phyloP scores from a whole-genome alignment of 2,113 vertebrate species.

The Polypterus bichir region DNA sequence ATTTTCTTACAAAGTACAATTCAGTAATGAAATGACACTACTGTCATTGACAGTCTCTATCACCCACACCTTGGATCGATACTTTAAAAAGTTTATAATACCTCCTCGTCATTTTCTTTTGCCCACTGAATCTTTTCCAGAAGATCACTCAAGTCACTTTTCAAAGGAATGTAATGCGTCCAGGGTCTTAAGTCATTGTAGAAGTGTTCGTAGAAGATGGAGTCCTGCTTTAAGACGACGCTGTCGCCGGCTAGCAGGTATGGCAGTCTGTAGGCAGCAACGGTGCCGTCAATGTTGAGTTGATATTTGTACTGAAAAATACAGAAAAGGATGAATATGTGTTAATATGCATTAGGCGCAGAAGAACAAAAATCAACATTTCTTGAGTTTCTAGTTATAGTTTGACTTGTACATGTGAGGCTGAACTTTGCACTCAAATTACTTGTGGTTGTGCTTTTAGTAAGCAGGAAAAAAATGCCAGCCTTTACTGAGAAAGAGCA shows the following conservation, averaged over 20 bases:
- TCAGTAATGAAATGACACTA: neutral
- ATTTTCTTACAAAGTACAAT: neutral
- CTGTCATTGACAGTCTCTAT: neutral
- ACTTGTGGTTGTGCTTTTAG: no score
- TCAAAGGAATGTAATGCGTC: slow-evolving; percentile 87
- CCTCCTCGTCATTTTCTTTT: slow-evolving; percentile 80
- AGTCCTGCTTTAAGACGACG: slow-evolving; percentile 92
- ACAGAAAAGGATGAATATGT: neutral
- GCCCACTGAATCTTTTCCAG: slow-evolving; percentile 88
- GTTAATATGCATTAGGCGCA: no score
- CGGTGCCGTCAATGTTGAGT: slow-evolving; percentile 90
- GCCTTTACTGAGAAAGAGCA: no score
- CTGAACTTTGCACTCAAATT: no score
- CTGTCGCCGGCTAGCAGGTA: slow-evolving; percentile 88
- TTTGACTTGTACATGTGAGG: no score
- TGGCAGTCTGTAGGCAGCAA: slow-evolving; percentile 86
- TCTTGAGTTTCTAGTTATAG: no score
- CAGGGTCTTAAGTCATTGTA: slow-evolving; percentile 78
- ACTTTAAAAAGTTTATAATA: slow-evolving; percentile 26
- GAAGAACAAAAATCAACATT: no score
- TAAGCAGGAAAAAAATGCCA: no score
- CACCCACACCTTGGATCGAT: slow-evolving; percentile 19
- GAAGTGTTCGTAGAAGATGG: slow-evolving; percentile 90
- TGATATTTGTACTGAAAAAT: slow-evolving; percentile 85
- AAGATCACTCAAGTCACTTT: slow-evolving; percentile 79